phyloP scores from a whole-genome alignment of 2,888 invertebrate genomes.

The Drosophila eohydei region DNA sequence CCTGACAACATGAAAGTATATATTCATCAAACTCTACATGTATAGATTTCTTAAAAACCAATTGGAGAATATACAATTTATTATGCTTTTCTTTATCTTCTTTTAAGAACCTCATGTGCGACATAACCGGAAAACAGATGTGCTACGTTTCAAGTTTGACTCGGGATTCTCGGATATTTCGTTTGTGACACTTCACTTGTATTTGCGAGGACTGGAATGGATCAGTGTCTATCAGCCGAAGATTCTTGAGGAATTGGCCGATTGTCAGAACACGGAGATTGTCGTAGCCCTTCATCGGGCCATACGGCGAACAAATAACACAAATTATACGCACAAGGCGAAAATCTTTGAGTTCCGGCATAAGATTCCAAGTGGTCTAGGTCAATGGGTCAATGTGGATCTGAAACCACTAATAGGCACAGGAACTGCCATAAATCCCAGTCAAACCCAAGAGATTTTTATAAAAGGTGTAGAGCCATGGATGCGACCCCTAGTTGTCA shows the following conservation, averaged over 20 bases:
- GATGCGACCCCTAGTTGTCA: constrained; percentile 88
- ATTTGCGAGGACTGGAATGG: constrained; percentile 83
- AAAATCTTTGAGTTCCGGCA: constrained; percentile 80
- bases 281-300: constrained; percentile 79
- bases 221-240: constrained; percentile 73
- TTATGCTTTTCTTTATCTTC: not conserved
- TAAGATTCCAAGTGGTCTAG: constrained; percentile 81
- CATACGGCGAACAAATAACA: constrained; percentile 74
- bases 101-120: constrained; percentile 76
- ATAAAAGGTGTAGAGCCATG: constrained; percentile 89
- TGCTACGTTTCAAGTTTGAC: constrained; percentile 81
- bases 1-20: no score
- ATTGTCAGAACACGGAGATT: constrained; percentile 65
- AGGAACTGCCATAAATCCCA: constrained; percentile 83
- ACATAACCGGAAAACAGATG: constrained; percentile 81
- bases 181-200: constrained; percentile 81
- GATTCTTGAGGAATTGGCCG: constrained; percentile 48
- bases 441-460: constrained; percentile 91
- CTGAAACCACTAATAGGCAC: constrained; percentile 89
- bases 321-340: constrained; percentile 76
- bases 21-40: no score
- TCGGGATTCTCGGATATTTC: constrained; percentile 79
- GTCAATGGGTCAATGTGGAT: constrained; percentile 90
- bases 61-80: not conserved
- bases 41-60: no score